These are phyloP conservation scores for Actinostola sp. DNA, from an alignment of 92 coral and sea anemone genomes.

Conservation along the genomic window DNA sequence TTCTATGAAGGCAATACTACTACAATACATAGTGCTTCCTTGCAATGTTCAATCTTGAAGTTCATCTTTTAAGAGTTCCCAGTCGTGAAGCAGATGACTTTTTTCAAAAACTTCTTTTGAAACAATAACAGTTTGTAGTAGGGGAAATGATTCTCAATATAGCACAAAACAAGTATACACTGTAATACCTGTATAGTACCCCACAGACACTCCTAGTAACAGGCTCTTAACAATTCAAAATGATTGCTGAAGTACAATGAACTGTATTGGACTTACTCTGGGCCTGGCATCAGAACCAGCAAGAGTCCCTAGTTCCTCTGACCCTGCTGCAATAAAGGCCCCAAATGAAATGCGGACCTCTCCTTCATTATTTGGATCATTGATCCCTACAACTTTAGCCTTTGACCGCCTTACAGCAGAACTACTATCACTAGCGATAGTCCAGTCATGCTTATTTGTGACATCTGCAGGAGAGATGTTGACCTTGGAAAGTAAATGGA, in stretches of 20 bases:
- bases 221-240: no score
- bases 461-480: constrained; percentile 34
- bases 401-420: constrained; percentile 65
- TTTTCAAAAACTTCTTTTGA: no score
- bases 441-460: constrained; percentile 68
- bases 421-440: constrained; percentile 73
- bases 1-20: no score
- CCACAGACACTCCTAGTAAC: no score
- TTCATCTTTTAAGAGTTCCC: no score
- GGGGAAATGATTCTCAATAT: no score
- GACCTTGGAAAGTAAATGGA: background rate
- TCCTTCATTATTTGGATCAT: constrained; percentile 86
- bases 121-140: no score
- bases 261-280: constrained; percentile 87
- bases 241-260: no score
- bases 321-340: constrained; percentile 73
- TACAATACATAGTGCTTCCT: no score
- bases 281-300: constrained; percentile 71
- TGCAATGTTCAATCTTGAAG: no score
- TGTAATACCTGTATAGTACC: no score
- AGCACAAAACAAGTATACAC: background rate
- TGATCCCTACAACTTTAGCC: constrained; percentile 72
- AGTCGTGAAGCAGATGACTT: no score
- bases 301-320: constrained; percentile 86
- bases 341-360: constrained; percentile 95